Evolutionary conservation across 2,113 vertebrate species (phyloP).

Genomic region (Corvus moneduloides): DNA sequence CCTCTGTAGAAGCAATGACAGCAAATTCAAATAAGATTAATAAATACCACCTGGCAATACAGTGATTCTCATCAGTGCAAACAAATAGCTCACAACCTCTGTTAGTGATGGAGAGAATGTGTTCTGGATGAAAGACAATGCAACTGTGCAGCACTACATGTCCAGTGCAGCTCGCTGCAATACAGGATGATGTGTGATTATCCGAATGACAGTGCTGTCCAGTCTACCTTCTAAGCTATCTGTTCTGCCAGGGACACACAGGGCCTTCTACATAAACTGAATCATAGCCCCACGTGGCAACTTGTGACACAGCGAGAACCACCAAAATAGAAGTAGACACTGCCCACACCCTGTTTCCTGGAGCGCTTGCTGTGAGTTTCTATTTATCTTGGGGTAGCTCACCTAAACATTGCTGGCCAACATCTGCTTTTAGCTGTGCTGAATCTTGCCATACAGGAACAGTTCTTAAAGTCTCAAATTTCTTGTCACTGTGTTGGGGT

Average conservation of each 20-base stretch:
- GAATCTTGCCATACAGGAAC: neutral
- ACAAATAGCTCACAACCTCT: neutral
- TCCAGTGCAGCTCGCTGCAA: neutral
- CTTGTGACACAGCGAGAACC: neutral
- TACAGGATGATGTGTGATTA: neutral
- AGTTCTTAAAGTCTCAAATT: neutral
- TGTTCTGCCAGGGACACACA: neutral
- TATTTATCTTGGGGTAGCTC: neutral
- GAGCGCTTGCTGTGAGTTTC: neutral
- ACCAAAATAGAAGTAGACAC: neutral
- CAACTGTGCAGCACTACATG: neutral
- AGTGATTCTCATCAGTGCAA: neutral
- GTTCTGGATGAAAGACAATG: neutral
- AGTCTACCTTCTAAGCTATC: neutral
- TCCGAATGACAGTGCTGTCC: neutral
- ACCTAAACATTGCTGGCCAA: neutral
- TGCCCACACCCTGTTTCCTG: neutral
- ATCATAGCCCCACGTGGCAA: neutral
- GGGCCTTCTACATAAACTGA: neutral
- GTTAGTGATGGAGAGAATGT: neutral
- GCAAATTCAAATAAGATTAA: neutral
- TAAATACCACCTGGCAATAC: neutral
- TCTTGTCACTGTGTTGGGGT: neutral
- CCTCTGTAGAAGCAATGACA: neutral
- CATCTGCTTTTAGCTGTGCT: neutral